Evolutionary conservation across 2,113 vertebrate genomes (phyloP), one percentile per base, ranked within the genome.

Genomic region (Neofelis nebulosa): DNA sequence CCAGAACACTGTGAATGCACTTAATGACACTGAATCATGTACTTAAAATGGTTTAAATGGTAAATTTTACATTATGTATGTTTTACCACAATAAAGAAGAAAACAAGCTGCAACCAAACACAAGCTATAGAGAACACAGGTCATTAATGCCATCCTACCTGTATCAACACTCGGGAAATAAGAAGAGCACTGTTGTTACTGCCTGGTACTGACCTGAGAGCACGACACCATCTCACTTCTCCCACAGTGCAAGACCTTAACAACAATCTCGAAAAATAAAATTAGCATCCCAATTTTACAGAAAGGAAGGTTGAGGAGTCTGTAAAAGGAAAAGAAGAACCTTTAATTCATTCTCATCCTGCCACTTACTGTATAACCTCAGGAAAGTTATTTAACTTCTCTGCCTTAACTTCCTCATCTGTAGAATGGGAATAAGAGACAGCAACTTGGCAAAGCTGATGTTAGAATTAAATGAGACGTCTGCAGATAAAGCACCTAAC

Each of bases 221-320:
- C 55, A 71, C 48, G n/a, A 82, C n/a, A 50, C 10, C 41, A 23
- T 31, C 87, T 81, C 52, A 83, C 18, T 73, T 85, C 31, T 93
- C 27, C 86, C 38, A 38, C 19, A 85, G 41, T 45, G 3, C 4
- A 93, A 92, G 88, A 76, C 91, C 9, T 66, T 61, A 85, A 90
- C 29, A 92, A 71, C 19, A 61, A 52, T 48, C 45, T 76, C 19
- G 21, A 74, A 94, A 89, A 92, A 96, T 89, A 88, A 95, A 95
- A 78, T 57, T 65, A n/a, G 23, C 23, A 68, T 21, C 57, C 78
- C 45, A 93, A 78, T 52, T 92, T 90, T 79, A 66, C 29, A 90
- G 50, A 94, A 61, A 78, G 55, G 78, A 93, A 96, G 16, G 21
- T 8, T 65, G 21, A 90, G 29, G 31, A 52, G 6, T 88, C 48